Base-by-base conservation (phyloP, 2,888 invertebrate genomes). In the Dolomedes plantarius region DNA sequence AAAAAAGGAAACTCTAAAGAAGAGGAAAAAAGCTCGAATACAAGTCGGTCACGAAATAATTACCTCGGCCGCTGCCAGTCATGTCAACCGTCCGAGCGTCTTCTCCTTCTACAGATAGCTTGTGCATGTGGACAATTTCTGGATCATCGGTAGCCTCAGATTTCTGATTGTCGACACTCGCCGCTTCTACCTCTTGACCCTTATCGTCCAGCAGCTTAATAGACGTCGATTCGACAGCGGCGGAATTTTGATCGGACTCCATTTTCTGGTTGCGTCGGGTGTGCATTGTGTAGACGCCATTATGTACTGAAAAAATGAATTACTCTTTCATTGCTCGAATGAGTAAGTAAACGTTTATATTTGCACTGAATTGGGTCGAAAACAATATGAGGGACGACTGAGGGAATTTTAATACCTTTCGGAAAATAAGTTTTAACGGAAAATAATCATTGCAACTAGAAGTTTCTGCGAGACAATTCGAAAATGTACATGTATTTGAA, bases 261-360 rank as follows among this genome's bases (percentile, higher is more conserved):
- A 29, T 41, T 7, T 41, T 67, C 3, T 23, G 72, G 16, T 78
- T 74, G 1, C 65, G 74, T 31, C 79, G 62, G 7, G 86, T 72
- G 73, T 86, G 86, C 71, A 86, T 71, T 9, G 86, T 80, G 68
- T 86, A 86, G 19, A 86, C 75, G 1, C 86, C 86, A 64, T 77
- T 77, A 29, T 50, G 65, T 1, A 36, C 69, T 69, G 69, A 23
- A 56, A 56, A 3, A 46, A 36, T 46, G 46, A 46, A 16, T 11
- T 6, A 36, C 9, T 5, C 36, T 36, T 7, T 36, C 5, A 36
- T 5, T 7, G 9, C 36, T 7, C 36, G 36, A 7, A 7, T 6
- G 6, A 36, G 36, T 36, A 36, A 36, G 36, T 36, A 9, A 9
- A 9, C 36, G 9, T 36, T 36, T 36, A 9, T 36, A n/a, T 36